Evolutionary conservation across 2,888 invertebrate genomes (phyloP), one percentile per base, ranked within the genome.

Genomic region (Congeria kusceri): DNA sequence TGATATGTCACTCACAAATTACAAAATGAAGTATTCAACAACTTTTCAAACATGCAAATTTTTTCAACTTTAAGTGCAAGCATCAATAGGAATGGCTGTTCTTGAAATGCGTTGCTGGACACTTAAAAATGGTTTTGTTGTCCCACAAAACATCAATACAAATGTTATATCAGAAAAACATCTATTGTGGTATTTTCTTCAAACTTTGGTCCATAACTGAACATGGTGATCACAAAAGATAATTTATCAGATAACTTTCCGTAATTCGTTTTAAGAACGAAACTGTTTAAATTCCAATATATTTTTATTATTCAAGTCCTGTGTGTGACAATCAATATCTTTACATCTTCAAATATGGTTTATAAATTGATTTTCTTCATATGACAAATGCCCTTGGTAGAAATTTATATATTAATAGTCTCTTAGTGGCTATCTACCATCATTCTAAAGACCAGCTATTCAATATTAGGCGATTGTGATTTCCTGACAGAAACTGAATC

Each of bases 251-350:
- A 53, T 53, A 53, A 53, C 23, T 18, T 25, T 9, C 25, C 13
- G 20, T 53, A 5, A 23, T 53, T 53, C 53, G 20, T 53, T 20
- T 53, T 53, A 53, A 53, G 53, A 53, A 53, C 20, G 20, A 53
- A 53, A 53, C 20, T 53, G 49, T 53, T 53, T 53, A 53, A 53
- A 53, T 53, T 53, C 53, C 53, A 25, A 53, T 53, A 23, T 53
- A 53, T 53, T 53, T 9, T 20, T 25, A 9, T 39, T 13, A 7
- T 39, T 39, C 39, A 53, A 53, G 20, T n/a, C 25, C 53, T 20
- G 53, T 25, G n/a, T 23, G 9, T 23, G 20, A 53, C 53, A 53
- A 25, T 23, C 23, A 53, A 25, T 53, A 53, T 53, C 53, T 53
- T 53, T 23, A 53, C 53, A 53, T 53, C 53, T 53, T 53, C 9